Base-by-base conservation (phyloP, 2,113 vertebrate genomes). In the Atractosteus spatula region DNA sequence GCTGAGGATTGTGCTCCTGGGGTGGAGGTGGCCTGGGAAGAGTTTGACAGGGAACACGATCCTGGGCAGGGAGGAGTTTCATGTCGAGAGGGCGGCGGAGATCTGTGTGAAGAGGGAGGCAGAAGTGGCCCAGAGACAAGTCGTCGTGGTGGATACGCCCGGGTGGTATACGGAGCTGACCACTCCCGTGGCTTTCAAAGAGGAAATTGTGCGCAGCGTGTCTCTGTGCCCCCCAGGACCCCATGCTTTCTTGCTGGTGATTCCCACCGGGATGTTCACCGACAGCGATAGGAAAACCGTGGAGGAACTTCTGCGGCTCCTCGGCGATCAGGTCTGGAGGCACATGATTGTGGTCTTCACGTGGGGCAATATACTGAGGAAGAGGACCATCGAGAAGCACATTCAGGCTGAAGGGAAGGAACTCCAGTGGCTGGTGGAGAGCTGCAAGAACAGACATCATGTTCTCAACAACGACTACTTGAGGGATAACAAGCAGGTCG, bases 11-110 rank as follows among this genome's bases (percentile, higher is more conserved):
- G 85, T 92, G 68, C 72, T 91, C 55, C 66, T 93, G 62, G 91
- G 91, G 54, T 93, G 91, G 91, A 87, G 91, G 72, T 93, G 91
- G 91, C 91, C 91, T 0, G 91, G 91, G 44, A 93, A 93, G 79
- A 93, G 91, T 79, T 76, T 93, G 68, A 92, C 91, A 0, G 91
- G 84, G 12, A 93, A 93, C 83, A 90, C 90, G 67, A 92, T 93
- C 78, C 74, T 93, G 1, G 91, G 91, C 47, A 78, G 83, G 3
- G 91, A 93, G 77, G 90, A 92, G 70, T 93, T 93, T 68, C 89
- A 55, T 29, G 16, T 91, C 76, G 91, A 92, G 71, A 80, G 91
- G 13, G 91, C 90, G 0, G 86, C 90, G 0, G 91, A 93, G 82
- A 91, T 93, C 81, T 87, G 86, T 0, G 87, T 93, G 1, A 92